Evolutionary conservation across 92 coral and sea anemone species (phyloP).

Genomic region (Epizoanthus scotinus): DNA sequence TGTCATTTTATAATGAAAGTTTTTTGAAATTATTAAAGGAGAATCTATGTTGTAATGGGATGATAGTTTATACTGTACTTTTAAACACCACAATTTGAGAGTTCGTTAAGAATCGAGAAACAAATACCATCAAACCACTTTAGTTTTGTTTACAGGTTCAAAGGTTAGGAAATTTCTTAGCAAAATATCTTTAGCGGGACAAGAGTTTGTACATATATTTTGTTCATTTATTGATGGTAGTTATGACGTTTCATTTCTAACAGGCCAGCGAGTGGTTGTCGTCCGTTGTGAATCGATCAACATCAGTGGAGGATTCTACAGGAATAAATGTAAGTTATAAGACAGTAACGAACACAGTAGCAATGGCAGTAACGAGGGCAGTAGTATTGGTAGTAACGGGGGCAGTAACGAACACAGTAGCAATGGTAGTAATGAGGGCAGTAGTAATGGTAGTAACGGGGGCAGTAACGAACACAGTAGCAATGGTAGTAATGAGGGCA

Average conservation of each 20-base stretch:
- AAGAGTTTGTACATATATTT: background rate
- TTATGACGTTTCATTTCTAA: background rate
- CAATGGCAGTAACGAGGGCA: background rate
- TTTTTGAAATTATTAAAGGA: too few relatives aligned
- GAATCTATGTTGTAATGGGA: too few relatives aligned
- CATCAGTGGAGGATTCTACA: conserved; percentile 97
- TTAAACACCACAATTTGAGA: too few relatives aligned
- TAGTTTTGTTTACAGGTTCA: too few relatives aligned
- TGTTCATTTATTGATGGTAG: background rate
- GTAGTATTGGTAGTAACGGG: background rate
- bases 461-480: too few relatives aligned
- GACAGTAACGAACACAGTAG: background rate
- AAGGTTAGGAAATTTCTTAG: background rate
- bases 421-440: background rate
- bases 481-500: too few relatives aligned
- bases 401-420: background rate
- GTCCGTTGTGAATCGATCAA: conserved; percentile 84
- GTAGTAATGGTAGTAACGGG: background rate
- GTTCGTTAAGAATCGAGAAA: too few relatives aligned
- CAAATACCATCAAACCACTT: too few relatives aligned
- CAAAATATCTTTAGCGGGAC: too few relatives aligned
- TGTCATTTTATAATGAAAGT: too few relatives aligned
- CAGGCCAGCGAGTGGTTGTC: conserved; percentile 87
- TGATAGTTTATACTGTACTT: too few relatives aligned
- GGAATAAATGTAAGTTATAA: conserved; percentile 95